These are phyloP conservation scores for Slavum lentiscoides DNA, from an alignment of 2,888 invertebrate genomes.

Conservation along the genomic window DNA sequence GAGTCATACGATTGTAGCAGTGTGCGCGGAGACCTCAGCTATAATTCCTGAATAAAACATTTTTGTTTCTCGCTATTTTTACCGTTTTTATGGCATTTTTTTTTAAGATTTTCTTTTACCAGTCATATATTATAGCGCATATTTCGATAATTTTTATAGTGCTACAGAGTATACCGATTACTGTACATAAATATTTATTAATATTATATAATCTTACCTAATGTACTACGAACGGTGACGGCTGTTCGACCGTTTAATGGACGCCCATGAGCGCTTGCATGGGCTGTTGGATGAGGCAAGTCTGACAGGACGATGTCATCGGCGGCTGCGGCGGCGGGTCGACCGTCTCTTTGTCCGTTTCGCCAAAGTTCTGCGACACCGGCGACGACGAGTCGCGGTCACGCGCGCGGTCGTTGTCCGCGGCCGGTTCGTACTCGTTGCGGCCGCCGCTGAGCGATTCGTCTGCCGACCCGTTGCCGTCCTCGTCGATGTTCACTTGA, in stretches of 20 bases:
- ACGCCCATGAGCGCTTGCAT: constrained; percentile 48
- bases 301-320: constrained; percentile 28
- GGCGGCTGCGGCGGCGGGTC: not conserved
- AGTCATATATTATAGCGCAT: too few relatives aligned
- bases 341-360: constrained; percentile 3
- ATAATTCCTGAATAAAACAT: too few relatives aligned
- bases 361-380: constrained; percentile 1
- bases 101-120: too few relatives aligned
- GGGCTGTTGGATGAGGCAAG: constrained; percentile 43
- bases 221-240: not conserved
- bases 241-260: constrained; percentile 4
- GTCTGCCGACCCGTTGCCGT: constrained; percentile 43
- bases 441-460: constrained; percentile 34
- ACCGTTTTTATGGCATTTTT: too few relatives aligned
- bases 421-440: constrained; percentile 25
- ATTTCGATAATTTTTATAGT: too few relatives aligned
- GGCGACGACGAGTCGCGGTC: not conserved
- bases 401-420: not conserved
- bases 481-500: constrained; percentile 51
- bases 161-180: too few relatives aligned
- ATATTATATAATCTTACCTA: not conserved
- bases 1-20: too few relatives aligned
- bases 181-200: too few relatives aligned
- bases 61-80: too few relatives aligned
- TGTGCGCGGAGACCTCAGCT: too few relatives aligned